These are phyloP conservation scores for Casuarius casuarius DNA, from an alignment of 2,113 vertebrate species.

Conservation along the genomic window DNA sequence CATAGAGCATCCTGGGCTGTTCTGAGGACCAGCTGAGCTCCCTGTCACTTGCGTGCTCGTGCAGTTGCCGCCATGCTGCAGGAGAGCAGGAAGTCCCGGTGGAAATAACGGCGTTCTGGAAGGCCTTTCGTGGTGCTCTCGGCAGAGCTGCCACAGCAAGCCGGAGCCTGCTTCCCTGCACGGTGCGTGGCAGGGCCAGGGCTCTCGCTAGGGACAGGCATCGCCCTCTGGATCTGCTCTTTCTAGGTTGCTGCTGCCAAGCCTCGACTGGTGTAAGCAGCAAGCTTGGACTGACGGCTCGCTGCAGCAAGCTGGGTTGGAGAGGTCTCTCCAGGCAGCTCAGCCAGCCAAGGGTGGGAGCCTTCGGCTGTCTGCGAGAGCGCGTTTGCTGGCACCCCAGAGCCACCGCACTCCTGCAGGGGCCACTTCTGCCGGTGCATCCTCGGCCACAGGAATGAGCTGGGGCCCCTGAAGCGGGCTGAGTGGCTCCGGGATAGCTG, in stretches of 20 bases:
- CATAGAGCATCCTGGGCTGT: accelerated
- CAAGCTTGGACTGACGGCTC: background rate
- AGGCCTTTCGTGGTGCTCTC: background rate
- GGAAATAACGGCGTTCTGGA: accelerated
- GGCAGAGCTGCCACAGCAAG: background rate
- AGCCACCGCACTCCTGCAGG: background rate
- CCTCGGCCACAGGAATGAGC: background rate
- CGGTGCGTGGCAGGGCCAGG: background rate
- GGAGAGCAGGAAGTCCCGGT: background rate
- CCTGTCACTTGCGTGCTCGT: background rate
- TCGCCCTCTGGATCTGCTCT: background rate
- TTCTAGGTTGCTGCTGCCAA: background rate
- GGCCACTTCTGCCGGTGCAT: background rate
- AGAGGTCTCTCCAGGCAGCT: background rate
- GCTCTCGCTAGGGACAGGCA: background rate
- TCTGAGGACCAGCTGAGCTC: background rate
- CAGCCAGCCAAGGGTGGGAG: background rate
- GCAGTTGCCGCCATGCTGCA: background rate
- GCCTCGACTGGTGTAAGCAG: background rate
- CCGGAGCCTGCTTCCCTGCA: background rate
- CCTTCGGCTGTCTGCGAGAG: background rate
- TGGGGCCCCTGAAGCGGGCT: background rate
- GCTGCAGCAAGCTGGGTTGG: background rate
- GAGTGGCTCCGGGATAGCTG: background rate
- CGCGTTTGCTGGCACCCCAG: accelerated